phyloP scores from a whole-genome alignment of 1,140 invertebrate genomes.

The Nilaparvata lugens region DNA sequence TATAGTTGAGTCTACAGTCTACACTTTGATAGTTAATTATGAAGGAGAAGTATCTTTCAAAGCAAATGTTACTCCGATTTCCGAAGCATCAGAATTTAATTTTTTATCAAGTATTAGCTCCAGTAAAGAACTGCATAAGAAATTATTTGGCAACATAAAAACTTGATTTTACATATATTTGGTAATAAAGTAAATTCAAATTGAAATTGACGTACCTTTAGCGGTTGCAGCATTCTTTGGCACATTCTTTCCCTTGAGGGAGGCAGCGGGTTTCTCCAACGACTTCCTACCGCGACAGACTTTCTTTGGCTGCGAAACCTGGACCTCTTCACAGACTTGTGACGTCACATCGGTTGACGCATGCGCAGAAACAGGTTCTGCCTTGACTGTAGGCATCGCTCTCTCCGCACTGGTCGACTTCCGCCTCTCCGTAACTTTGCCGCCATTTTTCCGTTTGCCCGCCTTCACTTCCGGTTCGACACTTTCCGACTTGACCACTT shows the following conservation, averaged over 20 bases:
- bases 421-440: constrained; percentile 14
- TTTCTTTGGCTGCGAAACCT: not conserved
- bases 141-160: too few species aligned
- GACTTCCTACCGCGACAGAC: not conserved
- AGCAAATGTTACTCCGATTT: too few species aligned
- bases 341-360: not conserved
- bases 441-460: constrained; percentile 9
- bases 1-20: too few species aligned
- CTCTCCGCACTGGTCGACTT: constrained; percentile 7
- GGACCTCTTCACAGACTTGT: too few species aligned
- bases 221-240: not conserved
- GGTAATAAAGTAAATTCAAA: too few species aligned
- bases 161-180: too few species aligned
- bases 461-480: constrained; percentile 25
- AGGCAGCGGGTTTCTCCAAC: not conserved
- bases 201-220: not conserved
- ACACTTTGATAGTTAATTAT: too few species aligned
- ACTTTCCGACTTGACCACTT: constrained; percentile 19
- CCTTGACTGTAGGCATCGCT: not conserved
- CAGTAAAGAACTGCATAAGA: too few species aligned
- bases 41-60: too few species aligned
- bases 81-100: too few species aligned
- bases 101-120: too few species aligned
- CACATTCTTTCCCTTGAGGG: not conserved
- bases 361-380: not conserved